These are phyloP conservation scores for Cydia fagiglandana DNA, from an alignment of 1,140 invertebrate species.

Conservation along the genomic window DNA sequence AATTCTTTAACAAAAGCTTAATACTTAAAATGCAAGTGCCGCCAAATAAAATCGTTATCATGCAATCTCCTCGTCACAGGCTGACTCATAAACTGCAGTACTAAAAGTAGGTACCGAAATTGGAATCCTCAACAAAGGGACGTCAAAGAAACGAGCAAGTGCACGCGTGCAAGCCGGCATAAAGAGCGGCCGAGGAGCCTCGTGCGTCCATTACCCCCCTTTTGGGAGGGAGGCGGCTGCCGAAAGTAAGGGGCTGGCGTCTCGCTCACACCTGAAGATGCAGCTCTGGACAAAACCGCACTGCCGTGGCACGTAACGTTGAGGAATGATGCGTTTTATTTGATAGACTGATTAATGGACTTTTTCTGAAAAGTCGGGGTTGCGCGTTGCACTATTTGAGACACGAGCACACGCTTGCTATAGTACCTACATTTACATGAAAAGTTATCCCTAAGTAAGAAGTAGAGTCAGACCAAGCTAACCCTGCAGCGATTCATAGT, in stretches of 20 bases:
- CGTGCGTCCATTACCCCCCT: slow-evolving; percentile 73
- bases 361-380: neutral
- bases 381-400: neutral
- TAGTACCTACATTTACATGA: too few species aligned
- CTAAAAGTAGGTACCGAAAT: slow-evolving; percentile 62
- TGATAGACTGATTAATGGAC: slow-evolving; percentile 35
- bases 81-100: slow-evolving; percentile 51
- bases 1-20: neutral
- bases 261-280: slow-evolving; percentile 73
- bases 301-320: slow-evolving; percentile 60
- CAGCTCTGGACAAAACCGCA: slow-evolving; percentile 74
- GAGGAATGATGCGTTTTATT: slow-evolving; percentile 63
- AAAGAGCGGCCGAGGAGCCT: slow-evolving; percentile 71
- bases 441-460: too few species aligned
- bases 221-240: slow-evolving; percentile 45
- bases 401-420: too few species aligned
- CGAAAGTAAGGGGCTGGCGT: slow-evolving; percentile 60
- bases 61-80: slow-evolving; percentile 37
- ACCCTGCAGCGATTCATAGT: too few species aligned
- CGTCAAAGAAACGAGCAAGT: slow-evolving; percentile 76
- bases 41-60: slow-evolving; percentile 20
- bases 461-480: too few species aligned
- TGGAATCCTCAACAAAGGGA: slow-evolving; percentile 77
- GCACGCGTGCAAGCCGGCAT: slow-evolving; percentile 71
- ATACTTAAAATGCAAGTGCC: neutral